phyloP scores from a whole-genome alignment of 2,797 vertebrate genomes.

The Alcedo quadribrachys region DNA sequence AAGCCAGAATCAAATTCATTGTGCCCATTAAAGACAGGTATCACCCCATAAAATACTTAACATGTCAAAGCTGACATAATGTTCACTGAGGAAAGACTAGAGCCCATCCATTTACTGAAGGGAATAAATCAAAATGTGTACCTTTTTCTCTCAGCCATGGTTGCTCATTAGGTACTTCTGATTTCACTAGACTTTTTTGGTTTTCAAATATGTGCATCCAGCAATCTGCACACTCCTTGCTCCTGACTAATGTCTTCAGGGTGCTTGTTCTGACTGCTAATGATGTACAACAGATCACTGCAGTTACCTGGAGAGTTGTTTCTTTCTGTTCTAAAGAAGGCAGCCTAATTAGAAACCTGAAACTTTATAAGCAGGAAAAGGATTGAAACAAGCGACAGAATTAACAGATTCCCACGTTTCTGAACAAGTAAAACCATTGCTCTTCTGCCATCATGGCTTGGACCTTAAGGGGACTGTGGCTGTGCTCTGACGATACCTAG shows the following conservation, averaged over 20 bases:
- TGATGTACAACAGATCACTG: neutral
- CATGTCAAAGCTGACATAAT: constrained; percentile 27
- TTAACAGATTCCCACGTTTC: neutral
- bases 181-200: neutral
- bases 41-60: constrained; percentile 43
- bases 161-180: neutral
- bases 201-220: neutral
- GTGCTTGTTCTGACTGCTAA: neutral
- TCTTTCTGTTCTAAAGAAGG: neutral
- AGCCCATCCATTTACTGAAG: constrained; percentile 26
- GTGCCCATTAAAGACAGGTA: constrained; percentile 28
- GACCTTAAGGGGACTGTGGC: neutral
- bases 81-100: neutral
- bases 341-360: neutral
- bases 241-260: neutral
- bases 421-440: neutral
- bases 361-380: neutral
- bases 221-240: neutral
- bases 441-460: neutral
- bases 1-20: constrained; percentile 48
- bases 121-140: neutral
- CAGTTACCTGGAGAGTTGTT: neutral
- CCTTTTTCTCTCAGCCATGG: neutral
- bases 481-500: neutral
- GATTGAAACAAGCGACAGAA: neutral